Evolutionary conservation across 1,140 invertebrate genomes (phyloP), one percentile per base, ranked within the genome.

Genomic region (Melitaea cinxia): DNA sequence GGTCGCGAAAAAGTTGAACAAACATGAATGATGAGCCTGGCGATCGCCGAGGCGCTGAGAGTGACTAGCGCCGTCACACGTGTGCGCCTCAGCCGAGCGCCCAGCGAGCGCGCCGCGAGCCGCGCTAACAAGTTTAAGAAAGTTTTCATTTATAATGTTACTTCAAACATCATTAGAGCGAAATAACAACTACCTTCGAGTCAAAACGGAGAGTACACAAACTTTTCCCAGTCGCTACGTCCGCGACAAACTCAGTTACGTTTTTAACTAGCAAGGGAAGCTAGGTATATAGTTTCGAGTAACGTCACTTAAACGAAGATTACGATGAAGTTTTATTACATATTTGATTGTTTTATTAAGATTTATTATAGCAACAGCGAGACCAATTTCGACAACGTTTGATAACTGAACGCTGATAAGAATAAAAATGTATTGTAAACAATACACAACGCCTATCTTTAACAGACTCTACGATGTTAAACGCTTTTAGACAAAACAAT

Each of bases 361-460:
- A 73, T 69, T 83, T 78, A 83, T 80, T 81, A 82, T 83, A 89
- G 81, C 82, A 84, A 85, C 81, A 83, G 78, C 62, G 64, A 78
- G 64, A 78, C 70, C 72, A 80, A 82, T 86, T 87, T 85, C 74
- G 78, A 86, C 78, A 78, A 74, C 71, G 80, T 57, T 77, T 78
- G 81, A 88, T 86, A 86, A 88, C 75, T 74, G 77, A 64, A 75
- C 61, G 49, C 52, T 69, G 82, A 86, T 83, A 86, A 88, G 75
- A 67, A 83, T 58, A 47, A 72, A 75, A 81, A 75, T 70, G 77
- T 75, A 83, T 81, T 85, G 83, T 89, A 88, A 89, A 89, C 83
- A 89, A 85, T 86, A 75, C 68, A 72, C 72, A 66, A 45, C 67
- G 69, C 74, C 65, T 83, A 85, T 85, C 79, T 70, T 73, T 76